Base-by-base conservation (phyloP, 1,140 invertebrate species). In the Phenacoccus solenopsis region DNA sequence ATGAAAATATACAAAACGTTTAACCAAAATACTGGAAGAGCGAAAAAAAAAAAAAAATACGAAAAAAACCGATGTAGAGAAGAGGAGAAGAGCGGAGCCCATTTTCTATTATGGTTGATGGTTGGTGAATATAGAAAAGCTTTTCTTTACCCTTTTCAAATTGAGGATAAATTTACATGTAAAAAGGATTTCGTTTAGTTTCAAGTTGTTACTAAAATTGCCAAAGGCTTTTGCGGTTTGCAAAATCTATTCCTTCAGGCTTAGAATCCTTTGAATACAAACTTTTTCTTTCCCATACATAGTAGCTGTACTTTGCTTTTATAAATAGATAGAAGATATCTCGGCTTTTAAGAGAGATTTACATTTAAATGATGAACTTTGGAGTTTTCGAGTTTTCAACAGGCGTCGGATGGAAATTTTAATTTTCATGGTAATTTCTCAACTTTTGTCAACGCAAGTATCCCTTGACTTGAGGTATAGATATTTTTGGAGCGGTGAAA, bases 81-180 rank as follows among this genome's bases (percentile, higher is more conserved):
- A 49, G 20, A 49, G 20, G 20, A 49, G 38, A n/a, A 49, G 38
- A 49, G 16, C 38, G 20, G 38, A 49, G 20, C 20, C 38, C 38
- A 49, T 49, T 49, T 49, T 49, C 38, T 49, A 49, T 49, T 49
- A 49, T 49, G 38, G 38, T 49, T 49, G 5, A 49, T 49, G 38
- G 38, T 49, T 49, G 20, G 38, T 49, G 38, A 49, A 49, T 49
- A 49, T 49, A 49, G 38, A 49, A 49, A 49, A 49, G 38, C 16
- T 49, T 49, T 49, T 49, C 38, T 49, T 49, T 49, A 49, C 38
- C 38, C 38, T 49, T 49, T 49, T 49, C 38, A 49, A 49, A 49
- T 49, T 49, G 38, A 49, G 20, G 38, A 49, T 49, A 49, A 49
- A 49, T 49, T 49, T 49, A 49, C 38, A 49, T 49, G 38, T 49